phyloP scores from a whole-genome alignment of 2,113 vertebrate species.

The Mesocricetus auratus region DNA sequence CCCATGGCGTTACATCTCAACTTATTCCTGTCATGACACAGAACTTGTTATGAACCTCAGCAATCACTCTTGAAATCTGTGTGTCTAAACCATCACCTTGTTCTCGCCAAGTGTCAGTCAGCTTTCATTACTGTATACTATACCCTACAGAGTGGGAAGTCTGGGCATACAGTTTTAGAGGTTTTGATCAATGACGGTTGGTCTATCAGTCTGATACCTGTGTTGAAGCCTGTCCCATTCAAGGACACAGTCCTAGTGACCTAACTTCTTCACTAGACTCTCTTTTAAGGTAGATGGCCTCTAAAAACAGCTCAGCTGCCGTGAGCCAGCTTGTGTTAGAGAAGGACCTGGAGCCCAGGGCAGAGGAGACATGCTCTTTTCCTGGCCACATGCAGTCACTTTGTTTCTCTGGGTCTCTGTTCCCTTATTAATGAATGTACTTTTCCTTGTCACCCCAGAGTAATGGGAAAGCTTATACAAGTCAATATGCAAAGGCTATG shows the following conservation, averaged over 20 bases:
- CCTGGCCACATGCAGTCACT: background rate
- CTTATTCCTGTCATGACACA: too few species aligned
- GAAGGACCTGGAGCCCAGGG: too few species aligned
- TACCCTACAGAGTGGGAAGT: background rate
- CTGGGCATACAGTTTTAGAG: background rate
- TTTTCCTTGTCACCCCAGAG: background rate
- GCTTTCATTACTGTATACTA: background rate
- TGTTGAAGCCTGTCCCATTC: background rate
- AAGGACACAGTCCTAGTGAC: background rate
- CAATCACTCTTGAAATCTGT: background rate
- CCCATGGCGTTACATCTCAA: too few species aligned
- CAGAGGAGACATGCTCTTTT: background rate
- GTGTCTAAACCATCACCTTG: too few species aligned
- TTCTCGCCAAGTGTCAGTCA: background rate
- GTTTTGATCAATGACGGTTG: background rate
- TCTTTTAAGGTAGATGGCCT: background rate
- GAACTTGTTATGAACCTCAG: background rate
- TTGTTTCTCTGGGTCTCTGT: conserved; percentile 14
- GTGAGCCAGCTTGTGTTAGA: background rate
- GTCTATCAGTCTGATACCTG: background rate
- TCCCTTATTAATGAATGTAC: background rate
- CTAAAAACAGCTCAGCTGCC: too few species aligned
- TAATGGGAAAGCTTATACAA: background rate
- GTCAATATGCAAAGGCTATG: background rate
- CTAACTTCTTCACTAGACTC: background rate